phyloP scores from a whole-genome alignment of 2,888 invertebrate genomes.

The Oithona nana region DNA sequence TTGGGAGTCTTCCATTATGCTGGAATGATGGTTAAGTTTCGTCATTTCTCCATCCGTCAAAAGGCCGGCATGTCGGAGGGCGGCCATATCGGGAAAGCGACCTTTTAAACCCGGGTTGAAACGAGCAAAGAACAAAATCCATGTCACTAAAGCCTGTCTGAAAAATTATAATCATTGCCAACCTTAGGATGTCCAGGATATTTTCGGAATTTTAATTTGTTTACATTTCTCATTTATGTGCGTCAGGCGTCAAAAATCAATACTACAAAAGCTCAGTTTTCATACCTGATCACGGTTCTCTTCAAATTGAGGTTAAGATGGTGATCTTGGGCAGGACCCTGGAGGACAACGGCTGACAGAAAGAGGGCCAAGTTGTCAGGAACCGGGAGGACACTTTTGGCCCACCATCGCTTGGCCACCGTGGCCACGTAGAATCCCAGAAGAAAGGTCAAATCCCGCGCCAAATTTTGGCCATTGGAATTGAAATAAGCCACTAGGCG shows the following conservation, averaged over 20 bases:
- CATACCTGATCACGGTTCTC: no score
- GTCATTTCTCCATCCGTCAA: neutral
- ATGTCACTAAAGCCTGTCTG: neutral
- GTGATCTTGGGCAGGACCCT: neutral
- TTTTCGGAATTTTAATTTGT: no score
- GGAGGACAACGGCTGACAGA: neutral
- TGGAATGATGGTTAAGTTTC: neutral
- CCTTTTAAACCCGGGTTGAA: neutral
- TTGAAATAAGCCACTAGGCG: neutral
- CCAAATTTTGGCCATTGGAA: neutral
- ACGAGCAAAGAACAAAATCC: neutral
- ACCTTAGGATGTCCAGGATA: no score
- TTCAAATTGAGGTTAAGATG: no score
- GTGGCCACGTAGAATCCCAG: slow-evolving; percentile 4
- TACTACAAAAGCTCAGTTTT: no score
- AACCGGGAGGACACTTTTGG: slow-evolving; percentile 19
- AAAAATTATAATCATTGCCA: no score
- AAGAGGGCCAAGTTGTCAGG: neutral
- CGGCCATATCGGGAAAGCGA: neutral
- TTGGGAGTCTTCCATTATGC: neutral
- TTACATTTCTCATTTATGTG: no score
- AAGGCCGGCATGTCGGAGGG: neutral
- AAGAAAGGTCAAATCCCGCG: slow-evolving; percentile 10
- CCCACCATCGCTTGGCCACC: slow-evolving; percentile 7
- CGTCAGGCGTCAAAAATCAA: no score